These are phyloP conservation scores for Drosophila putrida DNA, from an alignment of 2,888 invertebrate genomes.

Conservation along the genomic window DNA sequence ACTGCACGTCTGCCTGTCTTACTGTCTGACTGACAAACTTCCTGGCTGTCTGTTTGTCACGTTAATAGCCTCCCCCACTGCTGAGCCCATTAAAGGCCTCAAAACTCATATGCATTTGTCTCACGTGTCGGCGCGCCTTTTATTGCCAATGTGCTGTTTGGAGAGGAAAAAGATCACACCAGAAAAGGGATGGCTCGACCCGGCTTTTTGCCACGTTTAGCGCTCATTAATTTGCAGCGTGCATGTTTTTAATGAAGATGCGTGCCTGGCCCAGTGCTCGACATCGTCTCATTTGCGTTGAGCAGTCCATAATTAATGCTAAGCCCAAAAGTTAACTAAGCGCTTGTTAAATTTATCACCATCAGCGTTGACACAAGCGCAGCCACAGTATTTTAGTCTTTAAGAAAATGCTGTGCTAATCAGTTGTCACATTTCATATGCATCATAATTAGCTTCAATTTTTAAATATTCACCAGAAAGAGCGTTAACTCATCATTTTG, in stretches of 20 bases:
- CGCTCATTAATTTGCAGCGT: conserved; percentile 73
- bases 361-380: conserved; percentile 19
- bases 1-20: conserved; percentile 7
- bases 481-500: not conserved
- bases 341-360: conserved; percentile 60
- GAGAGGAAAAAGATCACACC: not conserved
- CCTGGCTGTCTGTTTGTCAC: conserved; percentile 33
- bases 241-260: conserved; percentile 75
- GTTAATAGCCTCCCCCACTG: conserved; percentile 53
- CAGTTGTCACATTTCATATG: conserved; percentile 25
- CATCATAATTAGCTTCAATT: not conserved
- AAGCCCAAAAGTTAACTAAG: conserved; percentile 71
- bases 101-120: conserved; percentile 75
- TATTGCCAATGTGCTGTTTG: conserved; percentile 59
- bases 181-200: not conserved
- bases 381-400: not conserved
- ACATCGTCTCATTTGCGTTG: conserved; percentile 19
- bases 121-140: conserved; percentile 69
- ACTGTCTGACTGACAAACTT: conserved; percentile 4
- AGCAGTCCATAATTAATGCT: conserved; percentile 69
- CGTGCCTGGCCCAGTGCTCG: conserved; percentile 37
- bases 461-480: not conserved
- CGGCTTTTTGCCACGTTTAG: conserved; percentile 61
- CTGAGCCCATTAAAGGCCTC: conserved; percentile 46
- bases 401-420: conserved; percentile 25